Evolutionary conservation across 2,113 vertebrate species (phyloP), one percentile per base, ranked within the genome.

Genomic region (Chlorocebus sabaeus): DNA sequence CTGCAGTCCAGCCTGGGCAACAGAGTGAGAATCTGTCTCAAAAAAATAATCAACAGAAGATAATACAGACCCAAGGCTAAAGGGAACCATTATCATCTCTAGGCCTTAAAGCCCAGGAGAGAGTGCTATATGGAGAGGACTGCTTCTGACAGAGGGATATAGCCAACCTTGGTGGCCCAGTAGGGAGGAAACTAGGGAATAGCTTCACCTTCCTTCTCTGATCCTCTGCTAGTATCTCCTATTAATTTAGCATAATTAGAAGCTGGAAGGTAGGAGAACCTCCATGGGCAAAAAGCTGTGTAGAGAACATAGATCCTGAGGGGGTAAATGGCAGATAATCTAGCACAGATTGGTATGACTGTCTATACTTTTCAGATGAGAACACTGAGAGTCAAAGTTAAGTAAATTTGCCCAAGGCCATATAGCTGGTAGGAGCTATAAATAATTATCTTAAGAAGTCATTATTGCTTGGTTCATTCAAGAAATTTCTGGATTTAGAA

Each of bases 401-500:
- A 88, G 40, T 76, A 85, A 73, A 89, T 83, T 89, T 89, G 38
- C 18, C 75, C n/a, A 90, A 61, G 40, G 12, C 82, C 11, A 32
- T n/a, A 81, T 6, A 89, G 32, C 70, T 68, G 30, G 13, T 61
- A 81, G 68, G 6, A 67, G 8, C 14, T 68, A 27, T 70, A 84
- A 79, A 32, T 90, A 95, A 84, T 75, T 89, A 89, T 92, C 43
- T 73, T 52, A 95, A 90, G n/a, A 89, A 95, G 72, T 94, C 27
- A 90, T 85, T 94, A 78, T 23, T 86, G 55, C n/a, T 67, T 90
- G 68, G 61, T 76, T 84, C 55, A 90, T 57, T 93, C 61, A 90
- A 87, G 84, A 95, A 81, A 88, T 90, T 92, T 97, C 64, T 96
- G 22, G 13, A 95, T 92, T 95, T 94, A 32, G 16, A 95, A 92